Conservation (phyloP, 1,140 invertebrate genomes). For the Bombus ignitus region DNA sequence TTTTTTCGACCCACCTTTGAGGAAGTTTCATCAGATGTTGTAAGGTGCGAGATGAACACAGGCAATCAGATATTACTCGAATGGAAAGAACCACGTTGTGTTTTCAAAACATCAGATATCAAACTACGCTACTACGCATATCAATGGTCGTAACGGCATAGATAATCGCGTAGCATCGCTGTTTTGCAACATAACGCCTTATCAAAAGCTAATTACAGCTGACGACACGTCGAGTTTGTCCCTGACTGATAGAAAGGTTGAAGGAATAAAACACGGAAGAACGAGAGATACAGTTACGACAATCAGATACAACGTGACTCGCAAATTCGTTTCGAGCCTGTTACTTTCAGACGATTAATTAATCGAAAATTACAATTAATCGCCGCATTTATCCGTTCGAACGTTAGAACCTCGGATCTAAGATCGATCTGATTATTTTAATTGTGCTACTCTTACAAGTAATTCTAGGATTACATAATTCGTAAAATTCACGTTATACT, state of each 20-base stretch:
- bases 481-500: too few relatives aligned
- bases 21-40: too few relatives aligned
- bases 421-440: too few relatives aligned
- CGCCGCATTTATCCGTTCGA: too few relatives aligned
- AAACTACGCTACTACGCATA: constrained; percentile 9
- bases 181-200: neutral
- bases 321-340: neutral
- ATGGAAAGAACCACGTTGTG: constrained; percentile 14
- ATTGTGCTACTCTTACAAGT: too few relatives aligned
- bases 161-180: neutral
- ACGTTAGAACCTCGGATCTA: too few relatives aligned
- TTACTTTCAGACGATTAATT: neutral
- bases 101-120: constrained; percentile 14
- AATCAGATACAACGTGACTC: neutral
- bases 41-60: too few relatives aligned
- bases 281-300: neutral
- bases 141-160: neutral
- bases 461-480: too few relatives aligned
- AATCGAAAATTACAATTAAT: too few relatives aligned
- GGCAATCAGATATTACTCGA: neutral
- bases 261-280: neutral
- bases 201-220: constrained; percentile 9
- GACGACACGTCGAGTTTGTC: neutral
- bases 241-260: neutral
- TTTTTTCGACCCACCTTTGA: too few relatives aligned